Evolutionary conservation across 2,113 vertebrate genomes (phyloP), one percentile per base, ranked within the genome.

Genomic region (Aegithalos caudatus): DNA sequence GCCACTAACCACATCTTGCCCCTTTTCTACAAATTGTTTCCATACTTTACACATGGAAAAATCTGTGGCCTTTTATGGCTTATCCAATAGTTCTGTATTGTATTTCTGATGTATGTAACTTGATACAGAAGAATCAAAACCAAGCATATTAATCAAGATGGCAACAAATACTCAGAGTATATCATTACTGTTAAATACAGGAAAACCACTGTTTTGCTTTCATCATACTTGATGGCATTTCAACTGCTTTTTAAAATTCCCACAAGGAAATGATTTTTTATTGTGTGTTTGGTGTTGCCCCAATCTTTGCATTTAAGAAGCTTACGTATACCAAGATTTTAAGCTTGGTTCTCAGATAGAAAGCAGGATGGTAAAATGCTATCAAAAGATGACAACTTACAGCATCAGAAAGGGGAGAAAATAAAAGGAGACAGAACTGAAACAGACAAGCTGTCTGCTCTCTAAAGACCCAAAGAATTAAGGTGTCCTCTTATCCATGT

Each of bases 251-350:
- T 54, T 35, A 4, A 66, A 57, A 40, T 74, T 35, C 5, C 7
- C 12, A 28, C 9, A 29, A 47, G 37, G 48, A 78, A 64, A 40
- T 61, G 2, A 62, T n/a, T 54, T 92, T 65, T 62, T 29, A 87
- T 21, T 4, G 2, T 0, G 0, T 38, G 27, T 47, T 66, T 38
- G 28, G 51, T 37, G n/a, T 48, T 71, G 44, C n/a, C 28, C 5
- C 27, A 66, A 2, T 53, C 45, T 85, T 71, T 80, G 50, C 22
- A 66, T 50, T 81, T 88, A 83, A 67, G 27, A 71, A 37, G 31
- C 10, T 71, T 78, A 67, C 17, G 15, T 18, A 54, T 27, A 70
- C 12, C 27, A 35, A 58, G 45, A 58, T 31, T 73, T 90, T 37
- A 57, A 86, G 47, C 37, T 64, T 81, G 5, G 8, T 48, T 86